These are phyloP conservation scores for Myoxocephalus aenaeus DNA, from an alignment of 2,797 vertebrate species.

Conservation along the genomic window DNA sequence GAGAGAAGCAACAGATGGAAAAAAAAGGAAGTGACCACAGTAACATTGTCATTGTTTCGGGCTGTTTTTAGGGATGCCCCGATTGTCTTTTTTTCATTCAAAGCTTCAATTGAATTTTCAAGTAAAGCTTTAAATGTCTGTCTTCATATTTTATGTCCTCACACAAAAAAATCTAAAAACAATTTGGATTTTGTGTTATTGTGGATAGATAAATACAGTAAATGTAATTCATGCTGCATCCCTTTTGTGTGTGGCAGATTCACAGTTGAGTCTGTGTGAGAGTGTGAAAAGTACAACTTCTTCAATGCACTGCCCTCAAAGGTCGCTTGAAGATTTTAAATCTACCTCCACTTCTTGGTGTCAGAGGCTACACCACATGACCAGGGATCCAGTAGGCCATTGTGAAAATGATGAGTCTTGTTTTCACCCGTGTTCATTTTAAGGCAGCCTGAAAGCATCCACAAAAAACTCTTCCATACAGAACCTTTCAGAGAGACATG, in stretches of 20 bases:
- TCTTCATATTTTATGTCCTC: not conserved
- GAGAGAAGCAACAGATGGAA: not conserved
- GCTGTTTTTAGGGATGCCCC: not conserved
- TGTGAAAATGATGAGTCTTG: slow-evolving; percentile 14
- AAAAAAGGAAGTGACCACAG: not conserved
- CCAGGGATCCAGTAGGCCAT: slow-evolving; percentile 22
- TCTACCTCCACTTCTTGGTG: slow-evolving; percentile 3
- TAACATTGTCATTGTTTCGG: not conserved
- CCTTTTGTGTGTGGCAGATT: not conserved
- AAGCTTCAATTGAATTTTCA: not conserved
- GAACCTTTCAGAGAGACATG: slow-evolving; percentile 37
- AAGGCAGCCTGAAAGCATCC: slow-evolving; percentile 32
- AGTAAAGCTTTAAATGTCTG: not conserved
- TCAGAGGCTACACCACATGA: slow-evolving; percentile 22
- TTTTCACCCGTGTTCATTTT: slow-evolving; percentile 33
- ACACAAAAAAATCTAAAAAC: not conserved
- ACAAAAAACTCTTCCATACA: slow-evolving; percentile 19
- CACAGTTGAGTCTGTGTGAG: not conserved
- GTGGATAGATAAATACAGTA: not conserved
- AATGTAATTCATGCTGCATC: not conserved
- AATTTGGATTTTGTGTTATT: not conserved
- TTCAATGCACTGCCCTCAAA: slow-evolving; percentile 2
- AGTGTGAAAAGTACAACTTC: slow-evolving; percentile 20
- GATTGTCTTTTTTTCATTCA: not conserved
- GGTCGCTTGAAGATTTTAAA: slow-evolving; percentile 24